phyloP scores from a whole-genome alignment of 2,888 invertebrate genomes.

The Drosophila austrosaltans region DNA sequence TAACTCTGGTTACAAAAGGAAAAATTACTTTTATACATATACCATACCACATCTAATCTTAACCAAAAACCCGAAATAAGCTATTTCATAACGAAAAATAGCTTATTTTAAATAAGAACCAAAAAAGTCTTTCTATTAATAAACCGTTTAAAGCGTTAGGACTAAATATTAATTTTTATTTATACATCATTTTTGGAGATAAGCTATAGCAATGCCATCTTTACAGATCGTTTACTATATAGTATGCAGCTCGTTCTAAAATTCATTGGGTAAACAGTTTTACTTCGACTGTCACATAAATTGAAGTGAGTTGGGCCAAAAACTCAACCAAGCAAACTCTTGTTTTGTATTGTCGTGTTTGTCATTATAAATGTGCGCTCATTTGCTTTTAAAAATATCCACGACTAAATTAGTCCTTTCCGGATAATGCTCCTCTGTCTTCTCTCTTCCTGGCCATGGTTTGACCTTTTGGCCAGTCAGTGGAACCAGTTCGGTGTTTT shows the following conservation, averaged over 20 bases:
- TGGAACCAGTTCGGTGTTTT: conserved; percentile 60
- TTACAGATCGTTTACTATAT: neutral
- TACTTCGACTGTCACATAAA: conserved; percentile 61
- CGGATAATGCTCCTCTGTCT: conserved; percentile 20
- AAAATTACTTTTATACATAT: too few relatives aligned
- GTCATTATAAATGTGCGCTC: conserved; percentile 76
- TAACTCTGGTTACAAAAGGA: too few relatives aligned
- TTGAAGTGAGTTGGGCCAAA: conserved; percentile 49
- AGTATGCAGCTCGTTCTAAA: conserved; percentile 12
- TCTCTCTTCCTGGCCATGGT: conserved; percentile 24
- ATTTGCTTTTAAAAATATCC: conserved; percentile 73
- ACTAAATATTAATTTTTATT: neutral
- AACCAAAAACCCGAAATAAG: too few relatives aligned
- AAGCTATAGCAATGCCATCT: neutral
- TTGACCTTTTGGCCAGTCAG: conserved; percentile 74
- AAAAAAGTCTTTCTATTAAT: too few relatives aligned
- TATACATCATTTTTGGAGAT: neutral
- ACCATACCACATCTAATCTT: too few relatives aligned
- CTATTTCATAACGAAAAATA: too few relatives aligned
- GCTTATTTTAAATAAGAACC: too few relatives aligned
- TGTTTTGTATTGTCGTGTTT: conserved; percentile 50
- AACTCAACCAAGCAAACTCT: conserved; percentile 41
- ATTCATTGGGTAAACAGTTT: conserved; percentile 15
- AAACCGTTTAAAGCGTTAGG: too few relatives aligned
- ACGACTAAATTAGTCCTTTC: conserved; percentile 68